A percentile compares a stretch with the other conserved stretches of the same genome.
Evolutionary conservation across 1,140 invertebrate species (phyloP).

Genomic region (Cyrtorhinus lividipennis): DNA sequence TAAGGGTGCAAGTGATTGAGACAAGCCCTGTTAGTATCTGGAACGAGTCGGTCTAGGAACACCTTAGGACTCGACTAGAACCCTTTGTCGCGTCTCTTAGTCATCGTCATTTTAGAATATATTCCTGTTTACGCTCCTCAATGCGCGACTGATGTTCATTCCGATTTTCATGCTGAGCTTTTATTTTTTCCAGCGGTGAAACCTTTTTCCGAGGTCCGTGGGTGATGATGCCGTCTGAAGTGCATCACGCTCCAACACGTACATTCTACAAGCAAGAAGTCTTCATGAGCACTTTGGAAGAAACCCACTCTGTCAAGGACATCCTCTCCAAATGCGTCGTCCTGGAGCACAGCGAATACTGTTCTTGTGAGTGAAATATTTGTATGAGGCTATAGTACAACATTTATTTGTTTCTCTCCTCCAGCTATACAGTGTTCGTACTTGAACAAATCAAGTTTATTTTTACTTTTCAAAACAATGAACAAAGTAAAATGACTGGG

Average conservation of each 20-base stretch:
- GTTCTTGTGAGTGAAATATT: conserved; percentile 49
- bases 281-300: conserved; percentile 79
- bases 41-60: too few relatives aligned
- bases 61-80: too few relatives aligned
- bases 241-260: conserved; percentile 52
- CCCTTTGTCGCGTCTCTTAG: too few relatives aligned
- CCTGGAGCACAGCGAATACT: conserved; percentile 80
- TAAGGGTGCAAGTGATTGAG: too few relatives aligned
- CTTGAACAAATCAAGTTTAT: not conserved
- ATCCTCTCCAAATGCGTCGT: conserved; percentile 86
- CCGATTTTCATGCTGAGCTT: too few relatives aligned
- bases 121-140: too few relatives aligned
- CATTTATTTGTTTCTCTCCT: conserved; percentile 24
- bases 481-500: too few relatives aligned
- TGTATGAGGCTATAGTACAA: not conserved
- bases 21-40: too few relatives aligned
- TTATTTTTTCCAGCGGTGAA: conserved; percentile 52
- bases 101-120: too few relatives aligned
- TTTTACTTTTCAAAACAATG: conserved; percentile 6
- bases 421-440: too few relatives aligned
- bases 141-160: too few relatives aligned
- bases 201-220: conserved; percentile 87
- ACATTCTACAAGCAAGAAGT: conserved; percentile 94
- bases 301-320: conserved; percentile 75
- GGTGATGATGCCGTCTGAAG: conserved; percentile 76